These are phyloP conservation scores for Centropus bengalensis DNA, from an alignment of 2,113 vertebrate genomes.

Conservation along the genomic window DNA sequence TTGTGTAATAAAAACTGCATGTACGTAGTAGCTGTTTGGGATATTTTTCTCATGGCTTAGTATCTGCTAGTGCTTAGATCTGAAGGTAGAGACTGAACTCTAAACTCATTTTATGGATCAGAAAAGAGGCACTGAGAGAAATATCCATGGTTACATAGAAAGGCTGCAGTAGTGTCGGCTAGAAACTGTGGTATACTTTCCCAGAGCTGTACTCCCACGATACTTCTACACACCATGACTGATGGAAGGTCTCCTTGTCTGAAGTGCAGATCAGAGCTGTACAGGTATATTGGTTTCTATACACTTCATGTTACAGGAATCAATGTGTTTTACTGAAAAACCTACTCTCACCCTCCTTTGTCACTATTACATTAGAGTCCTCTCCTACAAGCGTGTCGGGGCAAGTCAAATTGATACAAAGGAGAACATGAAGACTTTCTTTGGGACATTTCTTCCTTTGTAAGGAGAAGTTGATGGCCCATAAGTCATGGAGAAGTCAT, in stretches of 20 bases:
- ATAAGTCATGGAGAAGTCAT: not conserved
- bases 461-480: not conserved
- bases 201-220: not conserved
- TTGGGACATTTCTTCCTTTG: not conserved
- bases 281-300: not conserved
- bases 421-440: not conserved
- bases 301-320: not conserved
- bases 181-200: not conserved
- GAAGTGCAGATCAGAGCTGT: not conserved
- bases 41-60: not conserved
- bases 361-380: not conserved
- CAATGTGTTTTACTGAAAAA: not conserved
- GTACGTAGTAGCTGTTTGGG: not conserved
- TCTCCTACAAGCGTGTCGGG: not conserved
- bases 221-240: accelerated
- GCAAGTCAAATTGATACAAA: not conserved
- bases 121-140: not conserved
- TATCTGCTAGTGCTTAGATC: not conserved
- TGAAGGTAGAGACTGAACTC: not conserved
- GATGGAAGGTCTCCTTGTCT: not conserved
- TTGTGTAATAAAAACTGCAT: not conserved
- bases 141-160: not conserved
- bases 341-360: not conserved
- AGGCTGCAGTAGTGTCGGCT: not conserved
- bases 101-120: not conserved